Base-by-base conservation (phyloP, 2,888 invertebrate species). In the Limenitis camilla region DNA sequence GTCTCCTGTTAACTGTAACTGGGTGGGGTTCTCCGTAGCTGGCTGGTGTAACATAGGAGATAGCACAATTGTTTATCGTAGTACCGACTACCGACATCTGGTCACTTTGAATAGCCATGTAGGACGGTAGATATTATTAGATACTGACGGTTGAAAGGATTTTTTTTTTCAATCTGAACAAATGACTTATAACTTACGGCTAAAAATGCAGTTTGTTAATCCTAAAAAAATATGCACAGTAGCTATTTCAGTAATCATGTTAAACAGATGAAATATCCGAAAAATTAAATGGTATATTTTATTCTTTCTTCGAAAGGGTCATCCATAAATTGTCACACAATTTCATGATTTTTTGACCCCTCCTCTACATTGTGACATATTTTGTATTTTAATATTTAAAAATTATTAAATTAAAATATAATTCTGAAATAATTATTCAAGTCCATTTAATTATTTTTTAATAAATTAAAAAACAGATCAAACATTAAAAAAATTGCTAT, bases 11-110 rank as follows among this genome's bases (percentile, higher is more conserved):
- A 56, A 39, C 11, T 52, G 28, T 49, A 57, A 52, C 57, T 57
- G 43, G 60, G 51, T 48, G 53, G 46, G 49, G 64, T 38, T 61
- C 68, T 55, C 40, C 32, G 53, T 65, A 63, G 46, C 29, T 66
- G 65, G 71, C 41, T 19, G 31, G 5, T 4, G n/a, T 35, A 66
- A 59, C 46, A 50, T 46, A 51, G 49, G 66, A 64, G 66, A 66
- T 67, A 56, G 57, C 55, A 61, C 64, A 67, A 65, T 67, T 65
- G 55, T 44, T 50, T 48, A 41, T 40, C 33, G 35, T 48, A 40
- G 31, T 11, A 36, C 29, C 28, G 30, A 30, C 53, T 53, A 64
- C 57, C 59, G 62, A 55, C 62, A 61, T 65, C 63, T 63, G 51
- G 51, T 41, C 49, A 42, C 32, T 32, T 49, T 56, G 46, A 40